Percentiles rank a stretch among this genome's conserved stretches.
Conservation (phyloP, 2,888 invertebrate genomes). For the Protonemura montana region DNA sequence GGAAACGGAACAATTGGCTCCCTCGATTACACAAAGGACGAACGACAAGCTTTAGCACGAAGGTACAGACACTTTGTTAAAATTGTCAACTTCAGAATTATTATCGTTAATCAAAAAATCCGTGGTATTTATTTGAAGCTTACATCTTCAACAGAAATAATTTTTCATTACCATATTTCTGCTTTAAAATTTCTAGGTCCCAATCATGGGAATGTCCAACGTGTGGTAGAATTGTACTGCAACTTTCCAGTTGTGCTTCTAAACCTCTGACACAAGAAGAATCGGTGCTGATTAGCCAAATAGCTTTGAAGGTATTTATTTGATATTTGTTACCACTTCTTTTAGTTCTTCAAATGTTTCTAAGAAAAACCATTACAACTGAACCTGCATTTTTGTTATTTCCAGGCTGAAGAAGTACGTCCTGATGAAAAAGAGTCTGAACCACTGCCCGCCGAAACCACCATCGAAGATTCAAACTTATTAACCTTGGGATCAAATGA, state of each 20-base stretch:
- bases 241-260: slow-evolving; percentile 39
- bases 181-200: slow-evolving; percentile 60
- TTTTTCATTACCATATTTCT: slow-evolving; percentile 40
- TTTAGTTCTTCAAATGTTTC: no score
- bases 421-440: slow-evolving; percentile 16
- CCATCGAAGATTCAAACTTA: not conserved
- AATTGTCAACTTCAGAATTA: slow-evolving; percentile 42
- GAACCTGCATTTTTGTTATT: no score
- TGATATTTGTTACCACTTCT: no score
- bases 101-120: not conserved
- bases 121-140: slow-evolving; percentile 53
- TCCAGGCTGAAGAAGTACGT: slow-evolving; percentile 57
- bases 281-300: slow-evolving; percentile 62
- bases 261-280: slow-evolving; percentile 64
- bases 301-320: slow-evolving; percentile 62
- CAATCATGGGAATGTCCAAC: slow-evolving; percentile 68
- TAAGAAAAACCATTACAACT: no score
- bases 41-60: slow-evolving; percentile 80
- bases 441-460: not conserved
- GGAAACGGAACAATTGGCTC: slow-evolving; percentile 91
- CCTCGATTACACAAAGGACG: slow-evolving; percentile 85
- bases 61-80: slow-evolving; percentile 62
- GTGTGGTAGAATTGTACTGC: slow-evolving; percentile 65
- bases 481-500: not conserved
- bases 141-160: not conserved